phyloP scores from a whole-genome alignment of 2,113 vertebrate species.

The Emydura subglobosa region DNA sequence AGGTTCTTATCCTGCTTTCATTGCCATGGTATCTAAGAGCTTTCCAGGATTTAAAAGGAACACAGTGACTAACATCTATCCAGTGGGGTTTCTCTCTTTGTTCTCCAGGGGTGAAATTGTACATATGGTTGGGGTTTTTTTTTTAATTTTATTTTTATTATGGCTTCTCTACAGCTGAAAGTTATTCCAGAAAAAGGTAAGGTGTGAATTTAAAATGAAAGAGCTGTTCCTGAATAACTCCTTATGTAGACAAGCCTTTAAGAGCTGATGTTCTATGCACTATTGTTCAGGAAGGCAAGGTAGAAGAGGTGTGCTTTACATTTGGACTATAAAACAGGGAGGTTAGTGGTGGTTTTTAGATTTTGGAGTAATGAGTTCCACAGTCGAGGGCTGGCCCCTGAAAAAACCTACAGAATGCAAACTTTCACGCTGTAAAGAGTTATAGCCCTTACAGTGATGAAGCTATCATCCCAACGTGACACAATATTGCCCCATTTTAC shows the following conservation, averaged over 20 bases:
- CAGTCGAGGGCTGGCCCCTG: accelerated
- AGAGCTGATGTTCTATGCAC: background rate
- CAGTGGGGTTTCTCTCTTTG: background rate
- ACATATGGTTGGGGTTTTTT: too few species aligned
- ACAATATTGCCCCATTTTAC: background rate
- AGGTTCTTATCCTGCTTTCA: background rate
- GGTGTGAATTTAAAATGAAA: background rate
- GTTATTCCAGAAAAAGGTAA: background rate
- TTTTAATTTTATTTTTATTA: background rate
- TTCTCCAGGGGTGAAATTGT: background rate
- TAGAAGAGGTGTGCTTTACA: background rate
- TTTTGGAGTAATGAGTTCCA: accelerated
- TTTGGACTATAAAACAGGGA: background rate
- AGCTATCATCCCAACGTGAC: accelerated
- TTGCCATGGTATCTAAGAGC: background rate
- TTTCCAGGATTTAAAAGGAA: background rate
- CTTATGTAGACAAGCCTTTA: background rate
- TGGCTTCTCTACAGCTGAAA: background rate
- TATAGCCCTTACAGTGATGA: accelerated
- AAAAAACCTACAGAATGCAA: background rate
- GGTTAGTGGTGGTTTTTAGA: accelerated
- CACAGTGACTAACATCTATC: background rate
- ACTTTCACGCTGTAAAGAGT: background rate
- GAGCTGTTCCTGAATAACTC: background rate
- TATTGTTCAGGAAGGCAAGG: background rate